These are phyloP conservation scores for Callinectes sapidus DNA, from an alignment of 2,888 invertebrate genomes.

Conservation along the genomic window DNA sequence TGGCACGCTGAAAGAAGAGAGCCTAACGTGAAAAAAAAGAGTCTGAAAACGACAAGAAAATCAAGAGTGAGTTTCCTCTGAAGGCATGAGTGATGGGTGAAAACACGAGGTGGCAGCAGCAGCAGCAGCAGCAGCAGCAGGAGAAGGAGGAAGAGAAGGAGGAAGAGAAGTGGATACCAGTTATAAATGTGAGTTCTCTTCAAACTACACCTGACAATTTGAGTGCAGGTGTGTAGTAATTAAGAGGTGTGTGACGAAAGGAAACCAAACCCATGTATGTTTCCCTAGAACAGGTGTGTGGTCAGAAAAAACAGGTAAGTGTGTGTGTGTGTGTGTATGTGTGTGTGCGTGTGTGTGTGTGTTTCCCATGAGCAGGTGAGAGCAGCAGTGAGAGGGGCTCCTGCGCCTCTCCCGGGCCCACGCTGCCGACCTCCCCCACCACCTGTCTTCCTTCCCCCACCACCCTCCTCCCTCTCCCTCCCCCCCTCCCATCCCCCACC, in stretches of 20 bases:
- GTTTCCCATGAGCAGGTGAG: conserved; percentile 63
- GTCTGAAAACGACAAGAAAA: neutral
- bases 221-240: neutral
- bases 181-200: neutral
- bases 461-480: conserved; percentile 31
- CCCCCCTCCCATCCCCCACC: neutral
- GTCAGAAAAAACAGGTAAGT: conserved; percentile 35
- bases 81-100: too few relatives aligned
- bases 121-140: too few relatives aligned
- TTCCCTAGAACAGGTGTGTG: neutral
- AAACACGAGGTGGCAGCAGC: too few relatives aligned
- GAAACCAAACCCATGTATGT: neutral
- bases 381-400: conserved; percentile 59
- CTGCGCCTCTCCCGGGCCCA: conserved; percentile 29
- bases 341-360: conserved; percentile 55
- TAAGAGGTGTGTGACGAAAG: neutral
- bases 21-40: too few relatives aligned
- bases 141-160: too few relatives aligned
- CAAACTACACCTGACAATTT: neutral
- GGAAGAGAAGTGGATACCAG: too few relatives aligned
- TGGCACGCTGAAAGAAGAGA: too few relatives aligned
- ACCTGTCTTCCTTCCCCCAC: conserved; percentile 51
- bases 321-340: conserved; percentile 44
- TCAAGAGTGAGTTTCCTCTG: neutral
- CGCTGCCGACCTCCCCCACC: conserved; percentile 58